A percentile compares a stretch with the other conserved stretches of the same genome.
Evolutionary conservation across 1,140 invertebrate genomes (phyloP).

Genomic region (Penaeus chinensis): DNA sequence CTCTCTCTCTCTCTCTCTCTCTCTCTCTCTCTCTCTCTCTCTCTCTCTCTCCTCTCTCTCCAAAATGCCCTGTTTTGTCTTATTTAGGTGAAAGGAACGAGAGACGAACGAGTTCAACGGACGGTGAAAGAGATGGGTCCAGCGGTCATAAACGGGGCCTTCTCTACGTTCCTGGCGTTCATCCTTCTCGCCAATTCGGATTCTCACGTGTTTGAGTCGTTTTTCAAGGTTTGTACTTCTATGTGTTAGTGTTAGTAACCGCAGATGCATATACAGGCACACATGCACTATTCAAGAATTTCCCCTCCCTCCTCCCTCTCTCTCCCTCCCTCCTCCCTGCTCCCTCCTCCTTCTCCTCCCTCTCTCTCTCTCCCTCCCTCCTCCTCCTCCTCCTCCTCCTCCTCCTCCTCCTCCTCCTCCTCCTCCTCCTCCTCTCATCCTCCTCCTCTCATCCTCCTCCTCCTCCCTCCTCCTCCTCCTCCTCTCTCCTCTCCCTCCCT

Average conservation of each 20-base stretch:
- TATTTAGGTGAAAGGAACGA: conserved; percentile 70
- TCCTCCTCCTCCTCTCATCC: no score
- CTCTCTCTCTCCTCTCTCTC: neutral
- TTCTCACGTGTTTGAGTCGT: conserved; percentile 82
- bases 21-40: neutral
- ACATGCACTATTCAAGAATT: neutral
- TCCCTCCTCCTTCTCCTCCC: no score
- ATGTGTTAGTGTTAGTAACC: neutral
- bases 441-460: no score
- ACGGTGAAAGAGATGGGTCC: conserved; percentile 82
- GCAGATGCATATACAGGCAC: no score
- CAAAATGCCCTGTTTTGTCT: neutral
- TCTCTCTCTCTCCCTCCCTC: no score
- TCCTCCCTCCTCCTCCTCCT: no score
- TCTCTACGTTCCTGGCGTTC: conserved; percentile 81
- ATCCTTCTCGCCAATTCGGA: conserved; percentile 79
- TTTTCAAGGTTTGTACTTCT: conserved; percentile 75
- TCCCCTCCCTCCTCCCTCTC: no score
- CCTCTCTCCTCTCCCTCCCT: no score
- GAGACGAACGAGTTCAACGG: conserved; percentile 75
- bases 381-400: no score
- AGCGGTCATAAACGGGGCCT: conserved; percentile 83
- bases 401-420: no score
- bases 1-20: neutral
- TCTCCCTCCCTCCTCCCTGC: no score